These are phyloP conservation scores for Metalampra italica DNA, from an alignment of 2,888 invertebrate species.

Conservation along the genomic window DNA sequence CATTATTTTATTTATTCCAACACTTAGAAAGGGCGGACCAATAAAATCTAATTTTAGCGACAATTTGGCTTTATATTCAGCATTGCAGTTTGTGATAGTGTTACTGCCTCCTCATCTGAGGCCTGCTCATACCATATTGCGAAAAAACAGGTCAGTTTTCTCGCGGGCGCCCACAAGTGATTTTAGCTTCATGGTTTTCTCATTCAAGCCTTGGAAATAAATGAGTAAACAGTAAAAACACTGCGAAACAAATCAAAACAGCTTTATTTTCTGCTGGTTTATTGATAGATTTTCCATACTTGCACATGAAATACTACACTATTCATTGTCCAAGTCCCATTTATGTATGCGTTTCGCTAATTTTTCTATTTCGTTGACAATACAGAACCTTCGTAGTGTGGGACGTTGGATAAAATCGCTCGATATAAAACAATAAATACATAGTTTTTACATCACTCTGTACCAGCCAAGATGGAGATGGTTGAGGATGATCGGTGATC, in stretches of 20 bases:
- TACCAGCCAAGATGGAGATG: conserved; percentile 29
- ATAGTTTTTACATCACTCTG: conserved; percentile 32
- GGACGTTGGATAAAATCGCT: conserved; percentile 36
- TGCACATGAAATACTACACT: conserved; percentile 59
- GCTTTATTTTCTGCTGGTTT: conserved; percentile 72
- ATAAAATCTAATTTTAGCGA: too few relatives aligned
- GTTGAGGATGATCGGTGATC: conserved; percentile 18
- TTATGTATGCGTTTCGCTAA: conserved; percentile 17
- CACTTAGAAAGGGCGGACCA: too few relatives aligned
- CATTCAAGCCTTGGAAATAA: too few relatives aligned
- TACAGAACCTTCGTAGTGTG: conserved; percentile 34
- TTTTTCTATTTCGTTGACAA: conserved; percentile 18
- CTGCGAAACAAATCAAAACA: conserved; percentile 71
- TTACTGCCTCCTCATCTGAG: too few relatives aligned
- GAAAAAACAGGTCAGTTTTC: too few relatives aligned
- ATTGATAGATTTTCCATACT: conserved; percentile 59
- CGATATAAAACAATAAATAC: conserved; percentile 29
- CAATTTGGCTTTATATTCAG: too few relatives aligned
- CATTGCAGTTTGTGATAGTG: too few relatives aligned
- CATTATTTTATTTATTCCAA: too few relatives aligned
- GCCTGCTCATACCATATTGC: too few relatives aligned
- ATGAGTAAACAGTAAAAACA: conserved; percentile 29
- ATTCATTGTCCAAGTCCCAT: conserved; percentile 35
- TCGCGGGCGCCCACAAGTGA: too few relatives aligned
- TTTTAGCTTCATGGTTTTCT: too few relatives aligned